Evolutionary conservation across 2,113 vertebrate species (phyloP).

Genomic region (Turnix velox): DNA sequence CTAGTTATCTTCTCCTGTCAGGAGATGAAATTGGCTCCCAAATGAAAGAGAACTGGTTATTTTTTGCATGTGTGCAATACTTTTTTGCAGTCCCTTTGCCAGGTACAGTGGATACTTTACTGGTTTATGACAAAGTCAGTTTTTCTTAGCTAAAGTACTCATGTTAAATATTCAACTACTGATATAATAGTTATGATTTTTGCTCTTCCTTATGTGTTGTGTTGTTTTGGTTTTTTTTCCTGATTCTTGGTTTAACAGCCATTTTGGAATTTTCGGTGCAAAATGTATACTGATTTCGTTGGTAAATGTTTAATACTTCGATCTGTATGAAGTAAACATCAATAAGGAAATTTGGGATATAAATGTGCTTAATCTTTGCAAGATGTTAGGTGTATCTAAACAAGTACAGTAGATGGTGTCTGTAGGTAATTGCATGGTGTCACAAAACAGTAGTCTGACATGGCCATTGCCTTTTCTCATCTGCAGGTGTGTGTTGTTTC

Average conservation of each 20-base stretch:
- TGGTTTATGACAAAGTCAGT: background rate
- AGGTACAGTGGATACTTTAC: background rate
- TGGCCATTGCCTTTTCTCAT: conserved; percentile 94
- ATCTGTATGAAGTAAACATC: conserved; percentile 29
- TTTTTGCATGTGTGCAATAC: background rate
- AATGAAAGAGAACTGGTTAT: background rate
- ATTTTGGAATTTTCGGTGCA: conserved; percentile 41
- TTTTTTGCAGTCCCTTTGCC: background rate
- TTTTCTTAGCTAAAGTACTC: background rate
- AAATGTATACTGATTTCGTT: background rate
- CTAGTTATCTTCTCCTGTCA: background rate
- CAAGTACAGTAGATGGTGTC: conserved; percentile 66
- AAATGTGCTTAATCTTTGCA: conserved; percentile 29
- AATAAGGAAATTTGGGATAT: conserved; percentile 19
- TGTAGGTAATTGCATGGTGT: conserved; percentile 74
- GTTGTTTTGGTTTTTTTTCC: too few species aligned
- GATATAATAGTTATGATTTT: background rate
- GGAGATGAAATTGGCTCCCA: background rate
- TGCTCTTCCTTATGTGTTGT: background rate
- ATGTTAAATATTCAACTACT: background rate
- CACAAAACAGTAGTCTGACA: conserved; percentile 84
- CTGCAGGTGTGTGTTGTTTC: conserved; percentile 98
- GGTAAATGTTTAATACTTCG: conserved; percentile 51
- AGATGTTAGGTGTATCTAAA: conserved; percentile 61
- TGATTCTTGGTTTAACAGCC: conserved; percentile 31